Evolutionary conservation across 2,113 vertebrate genomes (phyloP), one percentile per base, ranked within the genome.

Genomic region (Menidia beryllina): DNA sequence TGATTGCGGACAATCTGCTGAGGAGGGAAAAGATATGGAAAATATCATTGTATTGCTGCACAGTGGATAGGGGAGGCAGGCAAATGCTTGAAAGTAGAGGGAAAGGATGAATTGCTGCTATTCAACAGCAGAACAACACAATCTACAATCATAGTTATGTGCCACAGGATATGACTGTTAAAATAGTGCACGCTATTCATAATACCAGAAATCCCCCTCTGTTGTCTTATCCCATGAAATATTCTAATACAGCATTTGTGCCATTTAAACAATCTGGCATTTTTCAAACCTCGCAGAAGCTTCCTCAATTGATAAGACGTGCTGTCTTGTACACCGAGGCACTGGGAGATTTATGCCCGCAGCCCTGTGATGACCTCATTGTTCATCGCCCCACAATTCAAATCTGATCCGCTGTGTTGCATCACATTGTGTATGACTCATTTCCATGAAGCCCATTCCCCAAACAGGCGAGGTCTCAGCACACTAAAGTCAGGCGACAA

Each of bases 351-450:
- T 85, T 87, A 87, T 75, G 86, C 89, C 89, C 78, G 64, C 64
- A 88, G 91, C 87, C 82, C 80, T 27, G 56, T 36, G 67, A 88
- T 91, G 91, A 89, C 91, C 91, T 92, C 91, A 91, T 91, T 92
- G 89, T 90, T 89, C 87, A 91, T 62, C 80, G 87, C 83, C 70
- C 87, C 84, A 89, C 90, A 91, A 90, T 91, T 92, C 91, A 92
- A 88, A 90, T 91, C 76, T 85, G 81, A 86, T 84, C 73, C 64
- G 77, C 87, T 68, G 83, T 76, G 84, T 88, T 92, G 91, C 87
- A 84, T 89, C 85, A 88, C 87, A 77, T 82, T 89, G 87, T 86
- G 80, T 73, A 71, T 89, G 85, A 87, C 72, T 91, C 90, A 91
- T 80, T 89, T 86, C 83, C 82, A 68, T 76, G 77, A 64, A 26